Conservation (phyloP, 1,140 invertebrate species). For the Aricia agestis region DNA sequence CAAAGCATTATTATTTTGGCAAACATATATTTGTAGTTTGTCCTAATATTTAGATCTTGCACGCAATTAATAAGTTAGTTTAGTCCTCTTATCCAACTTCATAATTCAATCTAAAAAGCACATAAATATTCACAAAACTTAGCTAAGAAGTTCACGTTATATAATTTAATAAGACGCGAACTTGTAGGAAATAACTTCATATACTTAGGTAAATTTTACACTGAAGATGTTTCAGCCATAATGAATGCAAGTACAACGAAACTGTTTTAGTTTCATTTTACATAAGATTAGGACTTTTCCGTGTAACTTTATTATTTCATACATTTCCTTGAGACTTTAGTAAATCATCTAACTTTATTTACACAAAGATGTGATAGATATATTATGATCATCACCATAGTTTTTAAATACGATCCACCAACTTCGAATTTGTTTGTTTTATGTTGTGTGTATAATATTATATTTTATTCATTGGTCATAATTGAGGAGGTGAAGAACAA, state of each 20-base stretch:
- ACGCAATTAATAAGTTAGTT: too few species aligned
- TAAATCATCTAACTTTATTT: background rate
- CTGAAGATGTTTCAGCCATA: slow-evolving; percentile 7
- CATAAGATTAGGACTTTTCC: slow-evolving; percentile 8
- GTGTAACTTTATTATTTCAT: background rate
- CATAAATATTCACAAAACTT: background rate
- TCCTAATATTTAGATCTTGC: background rate
- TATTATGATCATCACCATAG: too few species aligned
- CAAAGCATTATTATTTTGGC: too few species aligned
- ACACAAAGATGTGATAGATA: background rate
- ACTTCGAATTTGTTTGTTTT: too few species aligned
- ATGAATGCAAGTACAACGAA: slow-evolving; percentile 12
- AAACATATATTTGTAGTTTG: background rate
- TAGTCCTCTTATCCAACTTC: background rate
- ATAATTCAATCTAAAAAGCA: background rate
- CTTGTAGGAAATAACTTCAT: background rate
- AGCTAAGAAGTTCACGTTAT: background rate
- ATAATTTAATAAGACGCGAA: background rate
- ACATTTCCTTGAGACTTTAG: background rate
- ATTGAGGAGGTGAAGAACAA: too few species aligned
- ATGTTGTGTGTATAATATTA: too few species aligned
- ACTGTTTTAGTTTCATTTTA: slow-evolving; percentile 14
- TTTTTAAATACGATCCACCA: too few species aligned
- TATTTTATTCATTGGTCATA: too few species aligned
- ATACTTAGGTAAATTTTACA: slow-evolving; percentile 2